A percentile compares a stretch with the other conserved stretches of the same genome.
Conservation (phyloP, 2,797 vertebrate species). For the Sebastes cheni region DNA sequence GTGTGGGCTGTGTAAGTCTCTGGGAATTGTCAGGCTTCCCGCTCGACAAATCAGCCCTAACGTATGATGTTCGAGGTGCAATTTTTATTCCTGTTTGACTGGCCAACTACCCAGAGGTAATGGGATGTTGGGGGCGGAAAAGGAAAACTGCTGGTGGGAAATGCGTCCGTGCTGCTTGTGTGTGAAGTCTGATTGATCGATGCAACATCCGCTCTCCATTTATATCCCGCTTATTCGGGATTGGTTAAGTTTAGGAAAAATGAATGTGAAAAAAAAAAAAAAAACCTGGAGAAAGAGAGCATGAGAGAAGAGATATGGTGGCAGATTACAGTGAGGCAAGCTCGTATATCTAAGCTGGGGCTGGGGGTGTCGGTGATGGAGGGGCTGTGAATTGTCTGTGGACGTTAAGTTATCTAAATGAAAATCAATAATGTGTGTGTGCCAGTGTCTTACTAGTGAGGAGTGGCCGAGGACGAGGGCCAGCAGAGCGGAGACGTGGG, state of each 20-base stretch:
- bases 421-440: constrained; percentile 96
- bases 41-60: constrained; percentile 98
- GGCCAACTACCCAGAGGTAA: constrained; percentile 81
- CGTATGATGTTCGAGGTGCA: constrained; percentile 95
- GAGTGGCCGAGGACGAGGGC: constrained; percentile 82
- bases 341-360: constrained; percentile 87
- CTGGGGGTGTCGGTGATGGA: constrained; percentile 53
- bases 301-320: constrained; percentile 92
- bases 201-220: constrained; percentile 88
- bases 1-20: constrained; percentile 91
- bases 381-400: constrained; percentile 89
- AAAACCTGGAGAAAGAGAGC: constrained; percentile 72
- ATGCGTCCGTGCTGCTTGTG: constrained; percentile 78
- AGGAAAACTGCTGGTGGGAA: constrained; percentile 84
- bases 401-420: constrained; percentile 99
- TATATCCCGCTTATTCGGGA: constrained; percentile 91
- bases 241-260: constrained; percentile 98
- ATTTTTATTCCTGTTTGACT: constrained; percentile 99
- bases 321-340: constrained; percentile 87
- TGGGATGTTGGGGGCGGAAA: constrained; percentile 89
- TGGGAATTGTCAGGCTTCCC: constrained; percentile 92
- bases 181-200: constrained; percentile 89
- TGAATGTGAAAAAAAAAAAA: constrained; percentile 87
- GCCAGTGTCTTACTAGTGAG: constrained; percentile 73
- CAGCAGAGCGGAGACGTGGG: constrained; percentile 19